phyloP scores from a whole-genome alignment of 2,888 invertebrate genomes.

The Steromphala cineraria region DNA sequence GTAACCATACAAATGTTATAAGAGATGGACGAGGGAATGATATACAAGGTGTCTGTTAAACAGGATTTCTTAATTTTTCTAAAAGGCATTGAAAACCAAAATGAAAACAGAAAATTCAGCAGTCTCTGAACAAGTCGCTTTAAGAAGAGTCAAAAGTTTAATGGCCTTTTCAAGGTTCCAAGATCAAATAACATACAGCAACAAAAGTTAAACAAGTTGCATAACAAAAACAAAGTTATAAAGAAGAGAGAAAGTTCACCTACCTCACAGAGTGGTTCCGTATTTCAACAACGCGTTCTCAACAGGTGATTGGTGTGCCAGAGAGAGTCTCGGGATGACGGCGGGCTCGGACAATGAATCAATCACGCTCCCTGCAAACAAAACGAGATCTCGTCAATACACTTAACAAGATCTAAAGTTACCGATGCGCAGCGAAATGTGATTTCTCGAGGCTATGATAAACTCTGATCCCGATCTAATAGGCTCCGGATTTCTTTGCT shows the following conservation, averaged over 20 bases:
- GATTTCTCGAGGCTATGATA: slow-evolving; percentile 16
- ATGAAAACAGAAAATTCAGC: too few relatives aligned
- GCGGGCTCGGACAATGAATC: background rate
- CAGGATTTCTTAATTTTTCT: too few relatives aligned
- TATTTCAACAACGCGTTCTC: background rate
- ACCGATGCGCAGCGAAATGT: slow-evolving; percentile 2
- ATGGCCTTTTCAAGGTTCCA: too few relatives aligned
- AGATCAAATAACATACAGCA: too few relatives aligned
- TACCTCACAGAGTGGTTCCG: background rate
- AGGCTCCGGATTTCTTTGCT: background rate
- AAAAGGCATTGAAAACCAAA: too few relatives aligned
- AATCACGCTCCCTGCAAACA: slow-evolving; percentile 6
- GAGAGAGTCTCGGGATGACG: background rate
- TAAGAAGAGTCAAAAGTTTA: too few relatives aligned
- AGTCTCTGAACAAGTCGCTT: too few relatives aligned
- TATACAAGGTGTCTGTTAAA: too few relatives aligned
- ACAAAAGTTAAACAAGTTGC: background rate
- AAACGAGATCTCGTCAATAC: slow-evolving; percentile 11
- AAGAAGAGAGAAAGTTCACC: background rate
- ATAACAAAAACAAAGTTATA: background rate
- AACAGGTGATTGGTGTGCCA: background rate
- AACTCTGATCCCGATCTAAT: slow-evolving; percentile 14
- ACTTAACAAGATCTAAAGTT: slow-evolving; percentile 18
- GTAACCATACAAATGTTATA: too few relatives aligned
- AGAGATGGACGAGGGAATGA: too few relatives aligned